Conservation (phyloP, 37 sponge, comb jelly and placozoan species). For the Hormiphora californensis region DNA sequence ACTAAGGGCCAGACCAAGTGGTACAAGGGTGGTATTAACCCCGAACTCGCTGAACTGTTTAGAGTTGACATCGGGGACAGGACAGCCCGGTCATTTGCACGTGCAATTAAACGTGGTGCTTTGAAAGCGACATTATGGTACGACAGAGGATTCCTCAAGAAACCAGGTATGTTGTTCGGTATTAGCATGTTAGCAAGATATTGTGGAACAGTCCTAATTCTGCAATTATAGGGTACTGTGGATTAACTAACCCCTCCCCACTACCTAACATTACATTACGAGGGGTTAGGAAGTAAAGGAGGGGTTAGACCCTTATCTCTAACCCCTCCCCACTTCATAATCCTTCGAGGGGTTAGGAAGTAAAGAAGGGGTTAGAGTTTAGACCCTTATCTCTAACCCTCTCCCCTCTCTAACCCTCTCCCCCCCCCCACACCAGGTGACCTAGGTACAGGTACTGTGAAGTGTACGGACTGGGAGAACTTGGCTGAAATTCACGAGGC, state of each 20-base stretch:
- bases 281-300: too few species aligned
- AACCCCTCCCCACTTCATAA: too few species aligned
- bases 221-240: too few species aligned
- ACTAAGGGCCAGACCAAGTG: constrained; percentile 39
- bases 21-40: constrained; percentile 11
- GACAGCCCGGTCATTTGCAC: constrained; percentile 14
- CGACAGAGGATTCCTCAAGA: constrained; percentile 9
- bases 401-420: not conserved
- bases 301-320: too few species aligned
- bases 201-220: too few species aligned
- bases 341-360: too few species aligned
- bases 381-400: too few species aligned
- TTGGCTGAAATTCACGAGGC: constrained; percentile 27
- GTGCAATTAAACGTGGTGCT: constrained; percentile 6
- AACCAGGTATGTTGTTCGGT: too few species aligned
- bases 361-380: too few species aligned
- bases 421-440: not conserved
- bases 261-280: too few species aligned
- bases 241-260: too few species aligned
- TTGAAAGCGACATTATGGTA: not conserved
- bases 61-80: constrained; percentile 24
- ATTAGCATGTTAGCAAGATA: too few species aligned
- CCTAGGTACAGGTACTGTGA: not conserved
- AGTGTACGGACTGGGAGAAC: constrained; percentile 37
- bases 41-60: not conserved